Evolutionary conservation across 2,888 invertebrate genomes (phyloP).

Genomic region (Caenorhabditis parvicauda): DNA sequence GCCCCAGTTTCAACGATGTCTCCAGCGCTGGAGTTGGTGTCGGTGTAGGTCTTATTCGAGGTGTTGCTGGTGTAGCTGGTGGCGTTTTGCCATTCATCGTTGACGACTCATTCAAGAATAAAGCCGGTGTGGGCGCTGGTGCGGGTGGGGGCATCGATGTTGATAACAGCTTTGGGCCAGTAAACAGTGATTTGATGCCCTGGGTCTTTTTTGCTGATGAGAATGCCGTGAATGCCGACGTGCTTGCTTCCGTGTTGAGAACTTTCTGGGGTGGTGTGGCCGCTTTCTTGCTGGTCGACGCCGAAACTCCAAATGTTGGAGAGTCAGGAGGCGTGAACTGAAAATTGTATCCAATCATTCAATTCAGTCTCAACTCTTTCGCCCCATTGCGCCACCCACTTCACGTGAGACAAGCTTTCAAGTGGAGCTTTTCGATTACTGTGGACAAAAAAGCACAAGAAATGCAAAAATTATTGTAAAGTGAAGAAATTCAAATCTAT

Average conservation of each 20-base stretch:
- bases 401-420: too few relatives aligned
- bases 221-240: background rate
- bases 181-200: background rate
- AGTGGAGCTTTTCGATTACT: too few relatives aligned
- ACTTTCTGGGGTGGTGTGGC: background rate
- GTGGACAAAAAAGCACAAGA: too few relatives aligned
- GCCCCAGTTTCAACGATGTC: too few relatives aligned
- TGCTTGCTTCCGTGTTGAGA: background rate
- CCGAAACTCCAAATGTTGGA: conserved; percentile 23
- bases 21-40: conserved; percentile 6
- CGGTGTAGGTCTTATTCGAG: conserved; percentile 4
- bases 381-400: too few relatives aligned
- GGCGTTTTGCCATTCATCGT: background rate
- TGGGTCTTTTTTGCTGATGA: background rate
- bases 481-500: too few relatives aligned
- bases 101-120: background rate
- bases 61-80: background rate
- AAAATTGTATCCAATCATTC: conserved; percentile 7
- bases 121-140: background rate
- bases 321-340: conserved; percentile 55
- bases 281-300: background rate
- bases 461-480: too few relatives aligned
- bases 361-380: background rate
- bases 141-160: background rate
- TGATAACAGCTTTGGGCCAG: background rate